A percentile compares a stretch with the other conserved stretches of the same genome.
phyloP scores from a whole-genome alignment of 2,888 invertebrate genomes.

The Oscheius sp. region DNA sequence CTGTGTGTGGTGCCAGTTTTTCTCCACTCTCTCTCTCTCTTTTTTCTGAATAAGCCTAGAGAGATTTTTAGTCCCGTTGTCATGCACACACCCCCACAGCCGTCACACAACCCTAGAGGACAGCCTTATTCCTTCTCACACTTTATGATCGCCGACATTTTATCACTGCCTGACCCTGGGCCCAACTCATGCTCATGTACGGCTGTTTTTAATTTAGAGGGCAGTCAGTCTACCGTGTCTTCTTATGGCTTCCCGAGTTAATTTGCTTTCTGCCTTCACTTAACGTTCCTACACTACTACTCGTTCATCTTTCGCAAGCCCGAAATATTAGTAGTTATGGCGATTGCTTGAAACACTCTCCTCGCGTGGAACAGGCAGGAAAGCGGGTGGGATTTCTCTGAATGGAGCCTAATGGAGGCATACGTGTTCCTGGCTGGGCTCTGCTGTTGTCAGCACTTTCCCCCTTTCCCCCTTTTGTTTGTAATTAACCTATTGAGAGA shows the following conservation, averaged over 20 bases:
- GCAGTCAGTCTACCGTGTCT: too few species aligned
- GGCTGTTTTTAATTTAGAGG: too few species aligned
- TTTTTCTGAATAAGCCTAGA: neutral
- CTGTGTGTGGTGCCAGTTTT: slow-evolving; percentile 13
- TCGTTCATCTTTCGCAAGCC: too few species aligned
- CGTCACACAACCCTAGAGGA: neutral
- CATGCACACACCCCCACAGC: slow-evolving; percentile 23
- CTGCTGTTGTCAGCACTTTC: slow-evolving; percentile 12
- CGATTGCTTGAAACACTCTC: neutral
- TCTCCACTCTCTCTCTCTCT: neutral
- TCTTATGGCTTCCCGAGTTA: too few species aligned
- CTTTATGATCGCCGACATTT: too few species aligned
- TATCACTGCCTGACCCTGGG: too few species aligned
- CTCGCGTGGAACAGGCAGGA: slow-evolving; percentile 17
- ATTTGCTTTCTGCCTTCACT: too few species aligned
- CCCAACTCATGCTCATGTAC: too few species aligned
- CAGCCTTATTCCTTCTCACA: too few species aligned
- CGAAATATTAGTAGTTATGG: neutral
- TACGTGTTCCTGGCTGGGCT: slow-evolving; percentile 21
- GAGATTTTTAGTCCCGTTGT: slow-evolving; percentile 10
- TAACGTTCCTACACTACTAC: too few species aligned
- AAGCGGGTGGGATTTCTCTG: slow-evolving; percentile 33
- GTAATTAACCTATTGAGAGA: slow-evolving; percentile 2
- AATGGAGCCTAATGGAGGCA: slow-evolving; percentile 35
- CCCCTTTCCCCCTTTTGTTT: slow-evolving; percentile 11